Evolutionary conservation across 2,113 vertebrate genomes (phyloP), one percentile per base, ranked within the genome.

Genomic region (Epinephelus fuscoguttatus): DNA sequence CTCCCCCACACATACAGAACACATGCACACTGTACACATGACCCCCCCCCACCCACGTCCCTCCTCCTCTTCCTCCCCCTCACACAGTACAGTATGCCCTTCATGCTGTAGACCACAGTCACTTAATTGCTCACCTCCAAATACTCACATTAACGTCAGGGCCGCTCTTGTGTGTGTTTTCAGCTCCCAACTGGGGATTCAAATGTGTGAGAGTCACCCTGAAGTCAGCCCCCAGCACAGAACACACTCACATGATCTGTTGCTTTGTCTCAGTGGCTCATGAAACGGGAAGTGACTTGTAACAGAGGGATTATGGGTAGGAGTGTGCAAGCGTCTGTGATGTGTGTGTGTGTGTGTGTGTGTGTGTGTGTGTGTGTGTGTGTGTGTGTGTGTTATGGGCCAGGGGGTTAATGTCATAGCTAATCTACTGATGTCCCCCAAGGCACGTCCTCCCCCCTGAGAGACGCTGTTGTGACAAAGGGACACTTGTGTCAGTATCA

Each of bases 251-350:
- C 83, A 89, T 91, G 92, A 94, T 92, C 74, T 89, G 90, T 78
- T 91, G 90, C 89, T 92, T 93, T 94, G 91, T 93, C 80, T 89
- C 77, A 60, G 71, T 69, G 70, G 49, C 76, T 88, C 78, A 70
- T 84, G 66, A 89, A 92, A 94, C 62, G 82, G 92, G 93, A 94
- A 94, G 91, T 94, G 91, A 93, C 84, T 88, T 84, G 76, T 86
- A 81, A 87, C 87, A 86, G 87, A 80, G 49, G 94, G 88, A 93
- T 93, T 93, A 89, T 92, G 94, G 93, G 93, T 91, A 92, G 80
- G 33, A 75, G 78, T 21, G 60, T 88, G 70, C 70, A 89, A 61
- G 76, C 56, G 45, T 80, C 53, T 78, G 76, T 67, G 82, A 33
- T 10, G 72, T 67, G 70, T 14, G 62, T 25, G 60, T 19, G 82